Base-by-base conservation (phyloP, 2,797 vertebrate species). In the Bryconaethiops microstoma region DNA sequence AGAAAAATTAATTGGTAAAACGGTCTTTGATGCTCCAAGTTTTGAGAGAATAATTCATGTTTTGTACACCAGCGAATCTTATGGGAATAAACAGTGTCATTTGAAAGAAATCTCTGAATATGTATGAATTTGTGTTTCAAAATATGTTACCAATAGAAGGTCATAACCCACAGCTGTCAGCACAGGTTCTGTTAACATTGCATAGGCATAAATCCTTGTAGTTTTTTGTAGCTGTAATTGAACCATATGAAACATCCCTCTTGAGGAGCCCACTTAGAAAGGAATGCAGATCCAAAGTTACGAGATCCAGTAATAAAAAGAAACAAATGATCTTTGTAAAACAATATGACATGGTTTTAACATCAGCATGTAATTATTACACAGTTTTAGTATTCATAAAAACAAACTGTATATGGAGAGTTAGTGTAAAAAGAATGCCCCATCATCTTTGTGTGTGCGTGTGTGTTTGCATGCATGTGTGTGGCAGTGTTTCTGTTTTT, bases 21-120 rank as follows among this genome's bases (percentile, higher is more conserved):
- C 62, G 60, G 84, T 81, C 88, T 92, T 91, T 91, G 88, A 93
- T 89, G 91, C 87, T 74, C 77, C 50, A 25, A 82, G 86, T 80
- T 72, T 73, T 87, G 77, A 82, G 52, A 84, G 84, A 90, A 90
- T 88, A 85, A 87, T 89, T 90, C 81, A 85, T 77, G 80, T 82
- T 87, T 79, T 78, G 88, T 86, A 88, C 87, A 77, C 50, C 74
- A 75, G 23, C 45, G 68, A 70, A 79, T 72, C 57, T 75, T 63
- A 73, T 14, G 60, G 54, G 77, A 52, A 80, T 78, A 77, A 80
- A 82, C 85, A 73, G 4, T 82, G 74, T 72, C 54, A 84, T 80
- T 54, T 75, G 8, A 82, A 84, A 71, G 35, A 50, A 68, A 48
- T 42, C 23, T 25, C 74, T 79, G 64, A 68, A 79, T 81, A 50